Conservation (phyloP, 2,888 invertebrate genomes). For the Diarsia rubi region DNA sequence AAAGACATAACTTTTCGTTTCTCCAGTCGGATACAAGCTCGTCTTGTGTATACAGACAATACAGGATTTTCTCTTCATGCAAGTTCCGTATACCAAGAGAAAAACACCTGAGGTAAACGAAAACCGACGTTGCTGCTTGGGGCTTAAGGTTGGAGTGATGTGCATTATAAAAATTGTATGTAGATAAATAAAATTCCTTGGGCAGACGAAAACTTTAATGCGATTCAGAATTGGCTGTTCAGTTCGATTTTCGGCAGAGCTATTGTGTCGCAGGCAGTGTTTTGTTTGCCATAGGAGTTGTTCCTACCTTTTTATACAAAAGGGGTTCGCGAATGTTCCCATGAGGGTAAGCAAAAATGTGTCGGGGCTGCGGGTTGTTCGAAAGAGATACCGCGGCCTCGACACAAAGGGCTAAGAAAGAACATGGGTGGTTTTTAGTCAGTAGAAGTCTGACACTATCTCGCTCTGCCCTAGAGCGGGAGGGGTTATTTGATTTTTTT, state of each 20-base stretch:
- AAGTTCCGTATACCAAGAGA: slow-evolving; percentile 42
- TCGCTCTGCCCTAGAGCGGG: no score
- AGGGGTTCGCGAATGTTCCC: neutral
- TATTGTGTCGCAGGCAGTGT: slow-evolving; percentile 26
- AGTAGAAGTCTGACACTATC: no score
- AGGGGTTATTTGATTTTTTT: no score
- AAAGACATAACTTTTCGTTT: slow-evolving; percentile 58
- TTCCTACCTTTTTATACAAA: slow-evolving; percentile 1
- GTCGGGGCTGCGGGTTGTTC: no score
- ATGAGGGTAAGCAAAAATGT: neutral
- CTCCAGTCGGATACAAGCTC: slow-evolving; percentile 32
- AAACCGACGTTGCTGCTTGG: slow-evolving; percentile 28
- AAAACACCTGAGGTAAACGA: slow-evolving; percentile 11
- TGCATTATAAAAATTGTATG: slow-evolving; percentile 34
- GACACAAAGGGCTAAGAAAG: no score
- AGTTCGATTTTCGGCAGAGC: slow-evolving; percentile 54
- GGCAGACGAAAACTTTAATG: slow-evolving; percentile 61
- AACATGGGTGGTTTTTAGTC: no score
- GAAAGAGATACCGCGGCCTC: no score
- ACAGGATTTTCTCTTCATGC: slow-evolving; percentile 61
- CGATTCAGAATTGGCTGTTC: slow-evolving; percentile 62
- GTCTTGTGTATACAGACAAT: slow-evolving; percentile 53
- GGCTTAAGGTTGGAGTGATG: neutral
- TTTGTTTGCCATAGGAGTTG: slow-evolving; percentile 29
- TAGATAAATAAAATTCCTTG: slow-evolving; percentile 59